Base-by-base conservation (phyloP, 2,888 invertebrate genomes). In the Schizotus pectinicornis region DNA sequence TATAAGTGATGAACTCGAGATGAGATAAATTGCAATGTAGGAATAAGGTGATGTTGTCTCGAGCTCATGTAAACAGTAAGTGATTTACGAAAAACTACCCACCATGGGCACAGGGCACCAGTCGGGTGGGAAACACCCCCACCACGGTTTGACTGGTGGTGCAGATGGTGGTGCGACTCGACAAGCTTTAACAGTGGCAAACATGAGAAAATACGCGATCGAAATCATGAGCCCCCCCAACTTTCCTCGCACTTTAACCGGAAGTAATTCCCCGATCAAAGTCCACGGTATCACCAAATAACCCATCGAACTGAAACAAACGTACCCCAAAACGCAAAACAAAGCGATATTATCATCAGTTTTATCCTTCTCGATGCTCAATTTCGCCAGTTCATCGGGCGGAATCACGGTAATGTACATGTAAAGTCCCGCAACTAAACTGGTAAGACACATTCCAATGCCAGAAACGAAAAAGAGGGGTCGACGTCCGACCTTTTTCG, bases 201-300 rank as follows among this genome's bases (percentile, higher is more conserved):
- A 85, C 84, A 86, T 84, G 3, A 84, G 66, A 3, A 83, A 12
- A 62, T 85, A 85, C 1, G 83, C 83, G n/a, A 81, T 61, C 0
- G 84, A 80, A 8, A 85, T 74, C 66, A 85, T 72, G 2, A 82
- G 14, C 1, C 85, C 84, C 1, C 84, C 81, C 6, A 84, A 76
- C 47, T 80, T 78, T 0, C 83, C 85, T 47, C 83, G 76, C 1
- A 84, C 80, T 56, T 80, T 79, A 7, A 82, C 79, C 1, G 85
- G 84, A 32, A 85, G 68, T 7, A 85, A 67, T 73, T 85, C 85
- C 1, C 79, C 77, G 13, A 84, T 82, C 14, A 86, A 67, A 2
- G 85, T 83, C 86, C 86, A 86, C 1, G 86, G 86, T 52, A 86
- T 84, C 6, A 83, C 82, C 48, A 84, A 70, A 66, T 82, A 80